phyloP scores from a whole-genome alignment of 2,888 invertebrate species.

The Limulus polyphemus region DNA sequence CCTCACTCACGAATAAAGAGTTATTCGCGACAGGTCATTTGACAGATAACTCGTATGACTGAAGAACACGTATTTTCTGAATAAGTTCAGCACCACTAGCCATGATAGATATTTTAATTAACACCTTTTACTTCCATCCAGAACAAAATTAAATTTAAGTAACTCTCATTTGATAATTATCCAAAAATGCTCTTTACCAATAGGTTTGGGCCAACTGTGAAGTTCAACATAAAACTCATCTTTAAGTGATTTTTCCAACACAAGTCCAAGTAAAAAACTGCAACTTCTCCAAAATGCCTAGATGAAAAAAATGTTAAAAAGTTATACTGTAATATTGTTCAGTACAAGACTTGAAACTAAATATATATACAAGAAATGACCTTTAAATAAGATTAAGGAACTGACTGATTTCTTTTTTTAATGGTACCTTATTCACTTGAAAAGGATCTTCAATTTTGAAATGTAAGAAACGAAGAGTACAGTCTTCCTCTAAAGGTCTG shows the following conservation, averaged over 20 bases:
- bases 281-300: slow-evolving; percentile 82
- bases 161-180: neutral
- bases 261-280: slow-evolving; percentile 73
- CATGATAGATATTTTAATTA: no score
- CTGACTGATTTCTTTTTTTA: neutral
- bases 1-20: no score
- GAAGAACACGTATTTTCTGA: no score
- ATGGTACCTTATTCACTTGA: slow-evolving; percentile 26
- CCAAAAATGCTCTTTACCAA: slow-evolving; percentile 47
- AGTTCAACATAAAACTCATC: slow-evolving; percentile 58
- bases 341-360: no score
- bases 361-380: no score
- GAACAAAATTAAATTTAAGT: no score
- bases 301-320: neutral
- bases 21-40: no score
- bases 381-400: no score
- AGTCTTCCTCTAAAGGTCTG: slow-evolving; percentile 54
- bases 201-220: slow-evolving; percentile 83
- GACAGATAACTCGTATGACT: no score
- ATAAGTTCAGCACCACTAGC: no score
- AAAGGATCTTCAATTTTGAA: slow-evolving; percentile 46
- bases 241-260: slow-evolving; percentile 63
- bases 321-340: no score
- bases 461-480: slow-evolving; percentile 49
- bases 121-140: no score